Evolutionary conservation across 23 tunicate species (phyloP).

Genomic region (Ciona savignyi): DNA sequence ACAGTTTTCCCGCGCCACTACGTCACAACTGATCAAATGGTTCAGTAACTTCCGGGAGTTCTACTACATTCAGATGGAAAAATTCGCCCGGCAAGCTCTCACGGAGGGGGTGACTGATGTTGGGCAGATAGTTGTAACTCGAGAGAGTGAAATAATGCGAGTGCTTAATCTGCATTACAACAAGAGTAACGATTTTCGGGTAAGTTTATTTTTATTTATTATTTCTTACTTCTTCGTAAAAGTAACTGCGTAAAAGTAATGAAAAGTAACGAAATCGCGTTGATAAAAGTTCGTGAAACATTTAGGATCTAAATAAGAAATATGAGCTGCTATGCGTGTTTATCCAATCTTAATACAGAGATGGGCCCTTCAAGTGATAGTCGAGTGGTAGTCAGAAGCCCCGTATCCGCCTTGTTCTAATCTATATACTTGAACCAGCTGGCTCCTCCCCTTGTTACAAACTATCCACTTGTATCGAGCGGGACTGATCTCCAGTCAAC

Average conservation of each 20-base stretch:
- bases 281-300: too few relatives aligned
- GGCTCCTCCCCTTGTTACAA: slow-evolving; percentile 1
- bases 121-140: slow-evolving; percentile 40
- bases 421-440: neutral
- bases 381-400: neutral
- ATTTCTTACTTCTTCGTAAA: too few relatives aligned
- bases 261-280: too few relatives aligned
- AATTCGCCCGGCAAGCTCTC: slow-evolving; percentile 93
- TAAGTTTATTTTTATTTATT: too few relatives aligned
- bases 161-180: slow-evolving; percentile 93
- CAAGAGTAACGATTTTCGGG: slow-evolving; percentile 86
- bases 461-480: neutral
- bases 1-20: slow-evolving; percentile 94
- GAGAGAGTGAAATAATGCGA: slow-evolving; percentile 77
- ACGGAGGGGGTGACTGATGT: slow-evolving; percentile 53
- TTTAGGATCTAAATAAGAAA: too few relatives aligned
- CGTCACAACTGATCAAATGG: slow-evolving; percentile 99
- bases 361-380: neutral
- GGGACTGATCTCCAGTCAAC: neutral
- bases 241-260: too few relatives aligned
- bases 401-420: neutral
- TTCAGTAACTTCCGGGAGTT: slow-evolving; percentile 99
- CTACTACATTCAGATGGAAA: slow-evolving; percentile 98
- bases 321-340: too few relatives aligned
- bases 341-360: neutral